Percentiles rank a stretch among this genome's conserved stretches.
phyloP scores from a whole-genome alignment of 2,888 invertebrate genomes.

The Pemphredon lugubris region DNA sequence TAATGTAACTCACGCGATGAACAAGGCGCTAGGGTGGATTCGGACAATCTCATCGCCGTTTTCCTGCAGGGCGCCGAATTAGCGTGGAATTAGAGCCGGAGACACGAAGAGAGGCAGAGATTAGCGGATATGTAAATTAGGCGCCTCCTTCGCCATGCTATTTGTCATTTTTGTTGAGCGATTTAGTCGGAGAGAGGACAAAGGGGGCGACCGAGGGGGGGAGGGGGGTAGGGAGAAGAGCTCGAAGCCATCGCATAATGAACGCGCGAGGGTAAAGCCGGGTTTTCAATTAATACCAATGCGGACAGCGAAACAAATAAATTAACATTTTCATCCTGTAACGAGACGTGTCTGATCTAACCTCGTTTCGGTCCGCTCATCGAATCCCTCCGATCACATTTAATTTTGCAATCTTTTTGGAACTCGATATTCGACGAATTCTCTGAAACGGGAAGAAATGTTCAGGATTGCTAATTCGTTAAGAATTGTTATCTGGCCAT shows the following conservation, averaged over 20 bases:
- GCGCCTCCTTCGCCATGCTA: constrained; percentile 66
- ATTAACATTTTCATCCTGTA: constrained; percentile 13
- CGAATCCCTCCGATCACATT: no score
- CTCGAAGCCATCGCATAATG: constrained; percentile 23
- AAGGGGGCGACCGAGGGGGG: constrained; percentile 18
- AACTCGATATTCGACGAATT: neutral
- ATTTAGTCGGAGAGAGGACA: constrained; percentile 28
- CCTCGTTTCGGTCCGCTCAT: no score
- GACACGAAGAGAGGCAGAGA: constrained; percentile 61
- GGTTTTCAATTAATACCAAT: constrained; percentile 24
- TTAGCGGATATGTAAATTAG: constrained; percentile 74
- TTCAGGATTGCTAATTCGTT: no score
- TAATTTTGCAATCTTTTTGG: neutral
- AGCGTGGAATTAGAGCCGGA: constrained; percentile 62
- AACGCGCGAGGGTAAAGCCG: constrained; percentile 10
- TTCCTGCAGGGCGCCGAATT: constrained; percentile 59
- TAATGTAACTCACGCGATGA: constrained; percentile 42
- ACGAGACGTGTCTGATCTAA: no score
- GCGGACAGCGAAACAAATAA: constrained; percentile 9
- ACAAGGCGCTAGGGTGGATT: constrained; percentile 45
- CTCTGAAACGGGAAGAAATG: neutral
- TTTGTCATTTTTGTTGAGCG: constrained; percentile 71
- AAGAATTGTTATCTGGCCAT: no score
- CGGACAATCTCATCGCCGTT: constrained; percentile 64
- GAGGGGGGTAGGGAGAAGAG: constrained; percentile 17